Base-by-base conservation (phyloP, 2,113 vertebrate species). In the Petroica traversi region DNA sequence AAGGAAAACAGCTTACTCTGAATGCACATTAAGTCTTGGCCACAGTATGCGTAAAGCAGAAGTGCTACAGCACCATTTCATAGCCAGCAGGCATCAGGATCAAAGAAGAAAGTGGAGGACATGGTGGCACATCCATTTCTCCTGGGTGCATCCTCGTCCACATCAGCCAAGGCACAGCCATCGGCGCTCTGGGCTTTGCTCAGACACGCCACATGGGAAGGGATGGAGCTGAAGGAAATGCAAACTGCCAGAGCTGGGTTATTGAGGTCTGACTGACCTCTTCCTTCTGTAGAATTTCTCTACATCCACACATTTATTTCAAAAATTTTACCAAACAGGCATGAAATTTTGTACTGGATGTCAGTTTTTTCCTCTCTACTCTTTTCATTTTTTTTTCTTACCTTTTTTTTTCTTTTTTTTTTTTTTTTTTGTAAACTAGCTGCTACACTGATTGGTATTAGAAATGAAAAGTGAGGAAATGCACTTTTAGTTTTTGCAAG, bases 1-100 rank as follows among this genome's bases (percentile, higher is more conserved):
- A 57, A 85, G 88, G 64, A 82, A 89, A 67, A 78, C 87, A 85
- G 85, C 92, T 94, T 89, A 69, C 66, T 95, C 74, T 88, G 92
- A 93, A 87, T 89, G 57, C 88, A 72, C 71, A 76, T 68, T 64
- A 82, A 76, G 33, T 57, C 55, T 94, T 89, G 77, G 78, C 90
- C 90, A 68, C 78, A 31, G 12, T 1, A 0, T 29, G 52, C 71
- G 36, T 63, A 82, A 91, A 82, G 58, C 87, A 87, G 66, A 88
- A 92, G 66, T 59, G 64, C 49, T 58, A 54, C 11, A 45, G n/a
- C 48, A 51, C n/a, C 49, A 5, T 67, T 75, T 85, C 1, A 0
- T 22, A 61, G 61, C 73, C 69, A 87, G 66, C 57, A 88, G 69
- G 45, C 52, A 34, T n/a, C 4, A 2, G 24, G 52, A 61, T 87